A percentile compares a stretch with the other conserved stretches of the same genome.
These are phyloP conservation scores for Hanleya hanleyi DNA, from an alignment of 2,888 invertebrate genomes.

Conservation along the genomic window DNA sequence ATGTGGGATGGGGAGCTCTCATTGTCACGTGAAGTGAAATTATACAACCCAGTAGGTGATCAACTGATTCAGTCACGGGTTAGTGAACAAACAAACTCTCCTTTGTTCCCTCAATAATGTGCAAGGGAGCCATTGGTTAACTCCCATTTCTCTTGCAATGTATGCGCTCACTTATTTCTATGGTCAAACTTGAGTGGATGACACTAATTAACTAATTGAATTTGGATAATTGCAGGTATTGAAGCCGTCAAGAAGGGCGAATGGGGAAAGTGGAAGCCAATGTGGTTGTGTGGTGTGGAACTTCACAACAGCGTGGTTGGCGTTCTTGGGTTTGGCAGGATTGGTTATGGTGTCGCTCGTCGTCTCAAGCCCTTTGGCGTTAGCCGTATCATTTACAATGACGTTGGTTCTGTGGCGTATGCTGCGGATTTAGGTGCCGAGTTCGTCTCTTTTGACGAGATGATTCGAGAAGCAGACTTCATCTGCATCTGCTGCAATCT, in stretches of 20 bases:
- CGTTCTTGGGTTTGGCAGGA: constrained; percentile 72
- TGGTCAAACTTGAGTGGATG: too few relatives aligned
- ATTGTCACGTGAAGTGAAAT: too few relatives aligned
- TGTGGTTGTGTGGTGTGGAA: constrained; percentile 92
- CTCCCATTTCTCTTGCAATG: too few relatives aligned
- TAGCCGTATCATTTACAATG: constrained; percentile 49
- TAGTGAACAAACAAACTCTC: too few relatives aligned
- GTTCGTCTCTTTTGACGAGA: constrained; percentile 81
- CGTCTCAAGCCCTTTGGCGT: constrained; percentile 59
- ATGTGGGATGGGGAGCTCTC: too few relatives aligned
- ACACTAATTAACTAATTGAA: too few relatives aligned
- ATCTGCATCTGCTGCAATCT: constrained; percentile 86
- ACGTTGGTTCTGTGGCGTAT: constrained; percentile 52
- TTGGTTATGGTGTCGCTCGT: constrained; percentile 64
- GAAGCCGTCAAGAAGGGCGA: constrained; percentile 79
- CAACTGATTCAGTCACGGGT: too few relatives aligned
- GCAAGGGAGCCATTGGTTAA: too few relatives aligned
- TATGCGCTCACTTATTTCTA: too few relatives aligned
- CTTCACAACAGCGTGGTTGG: constrained; percentile 83
- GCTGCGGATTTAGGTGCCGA: constrained; percentile 79
- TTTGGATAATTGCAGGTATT: constrained; percentile 50
- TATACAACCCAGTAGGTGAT: too few relatives aligned
- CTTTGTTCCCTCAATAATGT: too few relatives aligned
- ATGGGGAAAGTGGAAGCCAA: constrained; percentile 92
- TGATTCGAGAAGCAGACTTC: constrained; percentile 87